Evolutionary conservation across 2,888 invertebrate genomes (phyloP), one percentile per base, ranked within the genome.

Genomic region (Pegoplata infirma): DNA sequence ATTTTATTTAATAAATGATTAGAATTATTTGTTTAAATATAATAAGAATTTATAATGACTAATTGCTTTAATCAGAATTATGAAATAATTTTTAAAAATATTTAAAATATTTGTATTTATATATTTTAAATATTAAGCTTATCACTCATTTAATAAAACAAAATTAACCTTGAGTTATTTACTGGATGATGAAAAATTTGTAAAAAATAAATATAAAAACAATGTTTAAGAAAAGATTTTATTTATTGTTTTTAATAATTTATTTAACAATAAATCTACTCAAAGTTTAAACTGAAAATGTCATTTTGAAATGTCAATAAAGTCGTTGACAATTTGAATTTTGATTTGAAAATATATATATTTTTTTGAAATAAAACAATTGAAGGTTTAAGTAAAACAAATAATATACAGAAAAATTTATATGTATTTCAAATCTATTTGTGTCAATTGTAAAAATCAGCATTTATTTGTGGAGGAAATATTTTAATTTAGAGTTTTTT

Each of bases 241-340:
- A n/a, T n/a, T 72, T 68, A 25, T 68, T 56, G 10, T 47, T 40
- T n/a, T n/a, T 73, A 78, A 64, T 64, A 23, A 49, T 53, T 10
- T 44, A 12, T 51, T 53, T 25, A 25, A 49, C 12, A 49, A 64
- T 56, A 67, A 71, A 79, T 61, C 61, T 36, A 28, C 67, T 36
- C 28, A 46, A 21, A 59, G 16, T 14, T 59, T 23, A 21, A 66
- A 58, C 32, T 61, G 10, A 28, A 49, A 71, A 72, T 75, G 46
- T 64, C 56, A 73, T 63, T 75, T 47, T 46, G 16, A 63, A 79
- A 79, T 79, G 79, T 79, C 79, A 75, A 72, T 75, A 75, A 79
- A 72, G 58, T 75, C 71, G 72, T 36, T 72, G 71, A 55, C 55
- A 59, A 56, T 61, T 61, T 40, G n/a, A 40, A n/a, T 40, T 36